A percentile compares a stretch with the other conserved stretches of the same genome.
phyloP scores from a whole-genome alignment of 2,888 invertebrate species.

The Tachina grossa region DNA sequence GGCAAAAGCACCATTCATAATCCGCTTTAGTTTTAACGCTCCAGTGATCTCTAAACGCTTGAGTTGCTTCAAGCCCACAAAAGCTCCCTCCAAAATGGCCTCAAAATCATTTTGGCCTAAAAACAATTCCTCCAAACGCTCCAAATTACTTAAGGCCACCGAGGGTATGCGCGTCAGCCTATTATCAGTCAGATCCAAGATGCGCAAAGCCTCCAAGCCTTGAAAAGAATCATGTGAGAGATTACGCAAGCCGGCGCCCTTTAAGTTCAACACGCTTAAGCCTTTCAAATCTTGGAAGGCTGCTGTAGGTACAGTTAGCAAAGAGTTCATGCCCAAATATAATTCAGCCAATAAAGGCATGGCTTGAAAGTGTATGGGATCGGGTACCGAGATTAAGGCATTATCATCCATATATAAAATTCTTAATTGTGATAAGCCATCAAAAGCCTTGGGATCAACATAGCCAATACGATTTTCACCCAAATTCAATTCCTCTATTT shows the following conservation, averaged over 20 bases:
- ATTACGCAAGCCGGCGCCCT: slow-evolving; percentile 91
- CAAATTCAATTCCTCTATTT: slow-evolving; percentile 92
- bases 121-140: slow-evolving; percentile 90
- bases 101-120: slow-evolving; percentile 93
- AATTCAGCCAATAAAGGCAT: slow-evolving; percentile 92
- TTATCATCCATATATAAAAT: slow-evolving; percentile 94
- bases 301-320: slow-evolving; percentile 89
- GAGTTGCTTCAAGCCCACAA: slow-evolving; percentile 90
- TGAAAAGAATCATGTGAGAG: slow-evolving; percentile 90
- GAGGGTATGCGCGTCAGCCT: slow-evolving; percentile 90
- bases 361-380: slow-evolving; percentile 87
- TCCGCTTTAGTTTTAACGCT: slow-evolving; percentile 87
- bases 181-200: slow-evolving; percentile 90
- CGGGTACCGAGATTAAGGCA: slow-evolving; percentile 90
- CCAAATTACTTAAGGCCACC: slow-evolving; percentile 87
- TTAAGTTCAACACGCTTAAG: slow-evolving; percentile 89
- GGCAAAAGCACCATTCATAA: slow-evolving; percentile 91
- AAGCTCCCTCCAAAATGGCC: slow-evolving; percentile 88
- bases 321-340: slow-evolving; percentile 92
- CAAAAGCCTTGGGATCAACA: slow-evolving; percentile 90
- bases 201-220: slow-evolving; percentile 89
- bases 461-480: slow-evolving; percentile 93
- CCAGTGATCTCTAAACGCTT: slow-evolving; percentile 91
- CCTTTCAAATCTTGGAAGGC: slow-evolving; percentile 92
- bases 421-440: slow-evolving; percentile 88